These are phyloP conservation scores for Synaphobranchus kaupii DNA, from an alignment of 2,797 vertebrate species.

Conservation along the genomic window DNA sequence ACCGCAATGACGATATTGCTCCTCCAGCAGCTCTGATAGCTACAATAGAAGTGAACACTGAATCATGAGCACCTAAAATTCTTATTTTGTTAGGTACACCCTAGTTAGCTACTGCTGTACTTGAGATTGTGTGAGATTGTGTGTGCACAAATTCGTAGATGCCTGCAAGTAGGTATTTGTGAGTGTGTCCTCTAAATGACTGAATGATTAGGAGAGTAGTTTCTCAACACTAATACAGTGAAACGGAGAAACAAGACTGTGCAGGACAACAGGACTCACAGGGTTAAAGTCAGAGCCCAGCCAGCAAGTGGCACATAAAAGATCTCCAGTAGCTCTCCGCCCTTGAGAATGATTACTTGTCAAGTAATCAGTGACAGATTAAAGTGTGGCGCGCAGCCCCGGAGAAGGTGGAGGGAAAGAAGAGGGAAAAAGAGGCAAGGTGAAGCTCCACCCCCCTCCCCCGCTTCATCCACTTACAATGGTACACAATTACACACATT, in stretches of 20 bases:
- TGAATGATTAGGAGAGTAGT: background rate
- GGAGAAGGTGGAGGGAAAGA: constrained; percentile 10
- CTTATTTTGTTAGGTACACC: background rate
- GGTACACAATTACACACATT: background rate
- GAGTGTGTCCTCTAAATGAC: background rate
- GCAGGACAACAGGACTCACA: background rate
- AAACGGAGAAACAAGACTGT: background rate
- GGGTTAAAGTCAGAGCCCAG: constrained; percentile 18
- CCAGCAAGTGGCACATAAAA: constrained; percentile 14
- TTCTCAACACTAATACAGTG: background rate
- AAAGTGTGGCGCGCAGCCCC: background rate
- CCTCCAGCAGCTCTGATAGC: background rate
- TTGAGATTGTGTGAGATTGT: background rate
- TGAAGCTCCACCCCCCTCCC: background rate
- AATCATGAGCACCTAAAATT: background rate
- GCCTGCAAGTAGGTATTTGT: background rate
- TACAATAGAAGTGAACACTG: background rate
- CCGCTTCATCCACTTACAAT: background rate
- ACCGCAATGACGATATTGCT: background rate
- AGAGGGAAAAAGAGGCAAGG: background rate
- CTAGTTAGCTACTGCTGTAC: background rate
- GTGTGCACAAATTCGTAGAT: background rate
- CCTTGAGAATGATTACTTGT: constrained; percentile 22
- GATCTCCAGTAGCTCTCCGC: constrained; percentile 2
- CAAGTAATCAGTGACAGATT: constrained; percentile 22